These are phyloP conservation scores for Sebastes elongatus DNA, from an alignment of 2,797 vertebrate species.

Conservation along the genomic window DNA sequence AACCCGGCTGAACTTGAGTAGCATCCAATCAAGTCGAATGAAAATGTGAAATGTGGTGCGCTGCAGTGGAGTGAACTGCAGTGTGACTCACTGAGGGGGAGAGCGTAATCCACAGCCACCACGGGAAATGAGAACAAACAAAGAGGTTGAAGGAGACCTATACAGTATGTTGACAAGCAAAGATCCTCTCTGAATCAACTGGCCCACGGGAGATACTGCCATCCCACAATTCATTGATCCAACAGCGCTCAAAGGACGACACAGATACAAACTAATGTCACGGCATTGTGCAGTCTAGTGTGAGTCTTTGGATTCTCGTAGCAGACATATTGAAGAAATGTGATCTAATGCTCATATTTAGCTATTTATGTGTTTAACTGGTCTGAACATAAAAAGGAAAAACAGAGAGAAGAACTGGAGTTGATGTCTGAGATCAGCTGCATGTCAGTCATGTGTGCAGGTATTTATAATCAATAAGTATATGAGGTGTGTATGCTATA, in stretches of 20 bases:
- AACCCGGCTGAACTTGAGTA: not conserved
- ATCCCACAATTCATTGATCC: not conserved
- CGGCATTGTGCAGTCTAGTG: not conserved
- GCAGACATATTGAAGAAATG: not conserved
- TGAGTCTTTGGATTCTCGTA: not conserved
- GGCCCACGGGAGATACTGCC: not conserved
- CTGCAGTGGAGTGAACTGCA: conserved; percentile 25
- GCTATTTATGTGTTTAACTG: not conserved
- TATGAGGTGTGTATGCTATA: no score
- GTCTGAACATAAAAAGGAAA: not conserved
- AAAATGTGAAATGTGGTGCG: conserved; percentile 3
- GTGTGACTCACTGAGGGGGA: conserved; percentile 34
- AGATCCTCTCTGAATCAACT: not conserved
- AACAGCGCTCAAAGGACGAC: not conserved
- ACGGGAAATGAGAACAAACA: not conserved
- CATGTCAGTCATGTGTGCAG: not conserved
- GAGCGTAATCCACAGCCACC: not conserved
- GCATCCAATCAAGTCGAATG: not conserved
- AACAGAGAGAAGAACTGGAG: not conserved
- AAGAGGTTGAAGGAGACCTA: not conserved
- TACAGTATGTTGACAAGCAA: not conserved
- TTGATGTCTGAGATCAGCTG: not conserved
- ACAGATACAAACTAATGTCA: not conserved
- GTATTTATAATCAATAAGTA: not conserved
- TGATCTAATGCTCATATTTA: not conserved